Percentiles rank a stretch among this genome's conserved stretches.
Conservation (phyloP, 2,797 vertebrate genomes). For the Enteromius viviparus region DNA sequence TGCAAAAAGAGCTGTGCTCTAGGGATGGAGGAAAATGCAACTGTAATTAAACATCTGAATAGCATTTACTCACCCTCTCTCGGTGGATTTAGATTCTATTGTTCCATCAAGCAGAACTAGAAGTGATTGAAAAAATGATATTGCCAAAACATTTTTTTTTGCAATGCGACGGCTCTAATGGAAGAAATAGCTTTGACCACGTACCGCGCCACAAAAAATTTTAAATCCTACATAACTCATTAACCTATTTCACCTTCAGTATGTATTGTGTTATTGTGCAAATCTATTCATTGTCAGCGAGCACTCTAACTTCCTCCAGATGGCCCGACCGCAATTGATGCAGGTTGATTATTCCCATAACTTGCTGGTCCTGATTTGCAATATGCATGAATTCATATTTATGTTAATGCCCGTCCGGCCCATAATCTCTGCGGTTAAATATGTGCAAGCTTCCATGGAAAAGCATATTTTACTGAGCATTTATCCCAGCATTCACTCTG, state of each 20-base stretch:
- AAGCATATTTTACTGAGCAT: slow-evolving; percentile 53
- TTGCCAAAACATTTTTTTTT: slow-evolving; percentile 62
- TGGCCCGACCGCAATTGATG: slow-evolving; percentile 29
- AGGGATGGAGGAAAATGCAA: slow-evolving; percentile 17
- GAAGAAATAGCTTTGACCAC: not conserved
- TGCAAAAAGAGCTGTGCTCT: slow-evolving; percentile 38
- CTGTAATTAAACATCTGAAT: slow-evolving; percentile 57
- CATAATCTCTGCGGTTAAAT: slow-evolving; percentile 30
- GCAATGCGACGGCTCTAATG: slow-evolving; percentile 42
- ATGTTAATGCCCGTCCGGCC: slow-evolving; percentile 43
- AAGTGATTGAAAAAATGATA: slow-evolving; percentile 71
- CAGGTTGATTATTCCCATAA: slow-evolving; percentile 49
- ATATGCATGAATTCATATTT: slow-evolving; percentile 55
- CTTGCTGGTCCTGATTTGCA: slow-evolving; percentile 47
- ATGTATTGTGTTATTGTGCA: slow-evolving; percentile 26
- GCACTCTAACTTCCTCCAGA: not conserved
- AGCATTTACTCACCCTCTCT: slow-evolving; percentile 44
- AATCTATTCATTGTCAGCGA: slow-evolving; percentile 33
- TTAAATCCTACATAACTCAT: slow-evolving; percentile 16
- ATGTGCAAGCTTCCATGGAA: slow-evolving; percentile 28
- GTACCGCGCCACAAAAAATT: not conserved
- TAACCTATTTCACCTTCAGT: slow-evolving; percentile 27
- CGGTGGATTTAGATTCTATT: slow-evolving; percentile 57
- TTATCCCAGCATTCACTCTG: slow-evolving; percentile 27
- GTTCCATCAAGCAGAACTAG: slow-evolving; percentile 59